Evolutionary conservation across 2,113 vertebrate species (phyloP).

Genomic region (Cygnus atratus): DNA sequence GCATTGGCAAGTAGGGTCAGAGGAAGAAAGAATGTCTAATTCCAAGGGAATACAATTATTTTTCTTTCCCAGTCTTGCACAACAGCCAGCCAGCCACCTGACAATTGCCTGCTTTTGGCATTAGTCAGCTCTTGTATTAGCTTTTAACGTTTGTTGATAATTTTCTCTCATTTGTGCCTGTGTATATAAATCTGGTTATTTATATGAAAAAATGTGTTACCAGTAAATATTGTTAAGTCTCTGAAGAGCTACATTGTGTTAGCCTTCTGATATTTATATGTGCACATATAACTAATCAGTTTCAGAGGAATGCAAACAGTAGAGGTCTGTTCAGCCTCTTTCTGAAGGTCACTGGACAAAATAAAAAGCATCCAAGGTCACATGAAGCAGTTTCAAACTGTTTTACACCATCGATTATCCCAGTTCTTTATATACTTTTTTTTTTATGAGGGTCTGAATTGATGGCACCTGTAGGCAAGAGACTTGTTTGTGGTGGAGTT

Average conservation of each 20-base stretch:
- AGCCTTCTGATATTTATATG: slow-evolving; percentile 53
- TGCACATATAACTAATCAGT: slow-evolving; percentile 26
- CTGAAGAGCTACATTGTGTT: slow-evolving; percentile 25
- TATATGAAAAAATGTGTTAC: slow-evolving; percentile 15
- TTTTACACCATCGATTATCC: neutral
- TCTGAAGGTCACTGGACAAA: slow-evolving; percentile 42
- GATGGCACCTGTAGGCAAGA: neutral
- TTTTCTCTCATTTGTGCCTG: slow-evolving; percentile 40
- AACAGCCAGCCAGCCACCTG: neutral
- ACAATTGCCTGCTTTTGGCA: slow-evolving; percentile 5
- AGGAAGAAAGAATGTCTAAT: neutral
- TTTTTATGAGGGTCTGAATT: neutral
- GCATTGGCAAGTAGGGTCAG: neutral
- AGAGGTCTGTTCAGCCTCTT: slow-evolving; percentile 8
- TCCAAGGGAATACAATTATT: neutral
- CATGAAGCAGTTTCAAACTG: neutral
- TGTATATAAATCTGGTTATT: slow-evolving; percentile 54
- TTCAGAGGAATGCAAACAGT: slow-evolving; percentile 40
- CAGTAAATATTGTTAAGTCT: slow-evolving; percentile 36
- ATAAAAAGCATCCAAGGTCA: slow-evolving; percentile 43
- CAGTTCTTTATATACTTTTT: neutral
- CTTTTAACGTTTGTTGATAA: neutral
- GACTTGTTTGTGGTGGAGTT: neutral
- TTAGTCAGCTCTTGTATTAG: neutral
- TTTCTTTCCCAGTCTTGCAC: neutral